phyloP scores from a whole-genome alignment of 2,797 vertebrate genomes.

The Xerus rutilus region DNA sequence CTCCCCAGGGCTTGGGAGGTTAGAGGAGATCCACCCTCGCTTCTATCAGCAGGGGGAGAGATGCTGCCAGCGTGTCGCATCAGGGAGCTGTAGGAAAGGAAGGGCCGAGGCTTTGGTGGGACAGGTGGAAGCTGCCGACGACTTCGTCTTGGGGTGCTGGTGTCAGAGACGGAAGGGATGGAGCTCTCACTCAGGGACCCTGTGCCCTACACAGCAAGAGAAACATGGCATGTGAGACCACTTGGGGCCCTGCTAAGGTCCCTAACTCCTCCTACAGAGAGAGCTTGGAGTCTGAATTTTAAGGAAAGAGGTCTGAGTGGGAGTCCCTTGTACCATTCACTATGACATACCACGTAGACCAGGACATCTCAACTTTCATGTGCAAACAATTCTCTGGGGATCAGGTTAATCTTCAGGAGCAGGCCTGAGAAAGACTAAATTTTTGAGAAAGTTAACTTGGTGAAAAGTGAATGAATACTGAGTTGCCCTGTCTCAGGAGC shows the following conservation, averaged over 20 bases:
- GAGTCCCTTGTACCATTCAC: too few relatives aligned
- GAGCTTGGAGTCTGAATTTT: not conserved
- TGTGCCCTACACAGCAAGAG: slow-evolving; percentile 88
- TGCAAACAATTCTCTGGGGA: not conserved
- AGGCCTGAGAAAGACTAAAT: not conserved
- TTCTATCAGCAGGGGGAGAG: slow-evolving; percentile 88
- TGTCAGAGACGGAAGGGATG: slow-evolving; percentile 93
- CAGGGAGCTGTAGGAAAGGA: slow-evolving; percentile 96
- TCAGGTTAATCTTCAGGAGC: not conserved
- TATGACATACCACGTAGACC: not conserved
- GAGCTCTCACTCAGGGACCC: slow-evolving; percentile 92
- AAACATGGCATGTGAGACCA: not conserved
- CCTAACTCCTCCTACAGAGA: not conserved
- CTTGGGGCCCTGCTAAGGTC: not conserved
- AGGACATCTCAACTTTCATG: not conserved
- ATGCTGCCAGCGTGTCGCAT: slow-evolving; percentile 89
- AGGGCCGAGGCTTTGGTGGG: slow-evolving; percentile 95
- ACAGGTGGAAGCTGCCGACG: slow-evolving; percentile 97
- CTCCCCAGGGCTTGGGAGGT: slow-evolving; percentile 85
- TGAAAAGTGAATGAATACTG: not conserved
- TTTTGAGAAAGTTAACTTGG: not conserved
- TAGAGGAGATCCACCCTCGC: slow-evolving; percentile 88
- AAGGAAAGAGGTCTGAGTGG: not conserved
- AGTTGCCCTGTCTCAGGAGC: not conserved
- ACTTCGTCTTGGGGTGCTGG: slow-evolving; percentile 93